A percentile compares a stretch with the other conserved stretches of the same genome.
phyloP scores from a whole-genome alignment of 2,888 invertebrate genomes.

The Amphipyra tragopoginis region DNA sequence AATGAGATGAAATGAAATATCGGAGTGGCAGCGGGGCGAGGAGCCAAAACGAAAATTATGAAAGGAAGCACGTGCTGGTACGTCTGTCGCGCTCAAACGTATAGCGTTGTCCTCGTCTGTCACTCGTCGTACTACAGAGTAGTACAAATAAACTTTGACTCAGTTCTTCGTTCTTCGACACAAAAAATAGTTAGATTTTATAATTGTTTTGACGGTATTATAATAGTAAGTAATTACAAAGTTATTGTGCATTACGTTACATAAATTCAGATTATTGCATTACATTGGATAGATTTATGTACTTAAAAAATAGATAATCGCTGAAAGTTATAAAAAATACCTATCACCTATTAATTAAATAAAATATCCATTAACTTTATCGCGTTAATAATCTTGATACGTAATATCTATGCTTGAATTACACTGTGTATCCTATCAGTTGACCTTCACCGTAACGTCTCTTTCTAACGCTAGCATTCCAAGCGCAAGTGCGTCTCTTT shows the following conservation, averaged over 20 bases:
- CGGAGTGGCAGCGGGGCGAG: slow-evolving; percentile 81
- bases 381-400: slow-evolving; percentile 44
- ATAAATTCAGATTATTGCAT: too few species aligned
- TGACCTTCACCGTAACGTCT: slow-evolving; percentile 85
- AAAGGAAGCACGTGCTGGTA: slow-evolving; percentile 87
- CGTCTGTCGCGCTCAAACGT: slow-evolving; percentile 66
- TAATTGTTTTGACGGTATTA: too few species aligned
- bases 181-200: slow-evolving; percentile 2
- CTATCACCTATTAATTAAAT: slow-evolving; percentile 21
- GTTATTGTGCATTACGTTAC: too few species aligned
- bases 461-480: slow-evolving; percentile 82
- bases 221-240: too few species aligned
- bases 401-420: slow-evolving; percentile 65
- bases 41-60: slow-evolving; percentile 83
- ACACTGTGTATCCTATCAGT: slow-evolving; percentile 82
- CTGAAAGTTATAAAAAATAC: neutral
- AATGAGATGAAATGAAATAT: slow-evolving; percentile 81
- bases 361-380: slow-evolving; percentile 29
- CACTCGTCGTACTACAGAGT: slow-evolving; percentile 45
- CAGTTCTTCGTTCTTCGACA: neutral
- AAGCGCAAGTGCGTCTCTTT: slow-evolving; percentile 76
- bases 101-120: slow-evolving; percentile 63
- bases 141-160: slow-evolving; percentile 34
- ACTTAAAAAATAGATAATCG: neutral
- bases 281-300: too few species aligned